phyloP scores from a whole-genome alignment of 2,888 invertebrate genomes.

The Esperia sulphurella region DNA sequence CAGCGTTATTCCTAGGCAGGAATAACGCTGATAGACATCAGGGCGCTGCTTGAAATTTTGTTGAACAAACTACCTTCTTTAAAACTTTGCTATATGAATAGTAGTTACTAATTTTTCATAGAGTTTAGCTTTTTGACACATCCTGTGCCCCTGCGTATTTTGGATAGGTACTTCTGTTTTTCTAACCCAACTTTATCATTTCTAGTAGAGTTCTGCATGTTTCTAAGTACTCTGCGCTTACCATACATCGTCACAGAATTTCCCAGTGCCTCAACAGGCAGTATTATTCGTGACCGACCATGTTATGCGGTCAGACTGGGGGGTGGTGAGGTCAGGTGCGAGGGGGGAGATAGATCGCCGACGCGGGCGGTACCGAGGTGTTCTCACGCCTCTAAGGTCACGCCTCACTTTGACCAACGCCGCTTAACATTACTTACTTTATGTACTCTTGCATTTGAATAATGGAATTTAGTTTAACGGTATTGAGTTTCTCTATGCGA shows the following conservation, averaged over 20 bases:
- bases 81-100: too few species aligned
- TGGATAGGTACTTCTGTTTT: too few species aligned
- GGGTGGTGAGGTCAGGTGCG: conserved; percentile 31
- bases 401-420: conserved; percentile 70
- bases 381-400: conserved; percentile 76
- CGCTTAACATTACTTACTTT: conserved; percentile 43
- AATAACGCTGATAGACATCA: too few species aligned
- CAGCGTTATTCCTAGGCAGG: too few species aligned
- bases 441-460: conserved; percentile 30
- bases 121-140: too few species aligned
- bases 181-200: too few species aligned
- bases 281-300: conserved; percentile 30
- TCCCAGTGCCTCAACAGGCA: not conserved
- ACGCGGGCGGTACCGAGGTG: conserved; percentile 49
- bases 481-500: conserved; percentile 47
- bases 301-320: conserved; percentile 37
- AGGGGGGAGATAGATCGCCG: conserved; percentile 23
- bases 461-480: conserved; percentile 57
- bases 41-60: too few species aligned
- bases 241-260: not conserved
- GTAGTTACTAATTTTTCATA: too few species aligned
- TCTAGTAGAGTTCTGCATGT: not conserved
- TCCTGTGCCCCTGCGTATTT: too few species aligned
- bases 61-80: too few species aligned
- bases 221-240: not conserved